A percentile compares a stretch with the other conserved stretches of the same genome.
phyloP scores from a whole-genome alignment of 2,888 invertebrate genomes.

The Clitarchus hookeri region DNA sequence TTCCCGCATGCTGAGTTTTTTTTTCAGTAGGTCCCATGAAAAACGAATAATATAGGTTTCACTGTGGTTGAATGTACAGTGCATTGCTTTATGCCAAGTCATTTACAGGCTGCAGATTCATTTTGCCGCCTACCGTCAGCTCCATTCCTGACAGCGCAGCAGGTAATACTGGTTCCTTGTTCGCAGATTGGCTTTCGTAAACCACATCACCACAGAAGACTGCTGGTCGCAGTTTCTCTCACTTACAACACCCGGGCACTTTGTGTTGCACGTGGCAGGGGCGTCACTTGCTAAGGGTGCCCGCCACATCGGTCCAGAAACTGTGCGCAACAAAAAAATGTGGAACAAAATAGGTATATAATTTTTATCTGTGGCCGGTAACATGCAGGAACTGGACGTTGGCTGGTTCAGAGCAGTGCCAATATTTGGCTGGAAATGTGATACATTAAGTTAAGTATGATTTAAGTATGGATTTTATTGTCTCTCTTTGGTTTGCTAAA shows the following conservation, averaged over 20 bases:
- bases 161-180: not conserved
- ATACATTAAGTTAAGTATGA: not conserved
- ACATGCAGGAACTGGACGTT: not conserved
- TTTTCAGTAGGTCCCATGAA: too few relatives aligned
- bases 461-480: not conserved
- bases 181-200: not conserved
- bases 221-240: not conserved
- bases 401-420: not conserved
- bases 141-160: not conserved
- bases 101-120: too few relatives aligned
- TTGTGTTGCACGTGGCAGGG: not conserved
- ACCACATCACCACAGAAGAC: conserved; percentile 7
- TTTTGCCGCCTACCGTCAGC: too few relatives aligned
- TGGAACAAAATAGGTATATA: not conserved
- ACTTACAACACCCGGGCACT: not conserved
- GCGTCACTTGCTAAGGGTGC: not conserved
- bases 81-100: too few relatives aligned
- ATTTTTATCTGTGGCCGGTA: not conserved
- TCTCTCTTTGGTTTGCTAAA: conserved; percentile 8
- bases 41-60: too few relatives aligned
- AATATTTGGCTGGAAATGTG: not conserved
- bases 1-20: too few relatives aligned
- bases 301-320: not conserved
- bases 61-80: too few relatives aligned
- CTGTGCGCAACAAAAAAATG: not conserved